Base-by-base conservation (phyloP, 92 coral and sea anemone genomes). In the Epizoanthus ramosus region DNA sequence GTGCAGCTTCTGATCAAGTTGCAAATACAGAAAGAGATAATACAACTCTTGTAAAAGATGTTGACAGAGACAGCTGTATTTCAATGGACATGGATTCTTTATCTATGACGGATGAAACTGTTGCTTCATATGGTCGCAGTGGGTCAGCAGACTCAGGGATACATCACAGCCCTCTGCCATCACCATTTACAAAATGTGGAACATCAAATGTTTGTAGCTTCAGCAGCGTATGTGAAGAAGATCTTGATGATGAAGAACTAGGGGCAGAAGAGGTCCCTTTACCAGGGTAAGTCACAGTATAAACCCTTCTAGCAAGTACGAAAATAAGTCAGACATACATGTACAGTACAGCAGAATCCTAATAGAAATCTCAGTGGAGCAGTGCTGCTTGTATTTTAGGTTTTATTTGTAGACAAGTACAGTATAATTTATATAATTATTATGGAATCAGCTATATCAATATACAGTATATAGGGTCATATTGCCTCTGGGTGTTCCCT, bases 81-180 rank as follows among this genome's bases (percentile, higher is more conserved):
- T 92, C 89, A 12, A 54, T 90, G 31, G 94, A 93, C 19, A 28
- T 70, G 17, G 97, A 89, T 28, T 57, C 79, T 19, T 21, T 28
- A 1, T 88, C 89, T 17, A 75, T 65, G 6, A 85, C 73, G 50
- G 74, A 85, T 22, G 97, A 91, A 39, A 85, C 91, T 0, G 76
- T 83, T n/a, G 91, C 90, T 0, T 89, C 91, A 17, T 87, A 85
- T 89, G 95, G 95, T 22, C 91, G 95, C 28, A 91, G 91, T 71
- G 90, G 93, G 18, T 93, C 97, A 12, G 90, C 94, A 0, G 97
- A 93, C 68, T 93, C 97, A 2, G 97, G 97, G 25, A 83, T 93
- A 72, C 83, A 80, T 63, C 90, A 89, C 73, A 88, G 88, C 19
- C 90, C 90, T 6, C 50, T 83, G 69, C 76, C 85, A 22, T 88